These are phyloP conservation scores for Polypterus senegalus DNA, from an alignment of 2,113 vertebrate genomes.

Conservation along the genomic window DNA sequence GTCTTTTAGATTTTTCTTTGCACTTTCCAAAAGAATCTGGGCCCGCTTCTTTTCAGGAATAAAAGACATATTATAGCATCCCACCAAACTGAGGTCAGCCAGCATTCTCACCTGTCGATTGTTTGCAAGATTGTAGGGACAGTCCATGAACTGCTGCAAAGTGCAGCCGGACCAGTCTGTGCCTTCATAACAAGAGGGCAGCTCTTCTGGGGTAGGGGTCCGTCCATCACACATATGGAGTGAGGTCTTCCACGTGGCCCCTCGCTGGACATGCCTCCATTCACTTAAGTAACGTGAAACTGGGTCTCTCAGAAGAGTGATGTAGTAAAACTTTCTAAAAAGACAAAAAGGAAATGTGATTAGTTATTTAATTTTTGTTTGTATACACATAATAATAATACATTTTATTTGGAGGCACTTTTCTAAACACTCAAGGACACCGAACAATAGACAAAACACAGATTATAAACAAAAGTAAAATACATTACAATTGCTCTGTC, in stretches of 20 bases:
- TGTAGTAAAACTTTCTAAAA: conserved; percentile 94
- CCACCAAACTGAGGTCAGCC: conserved; percentile 89
- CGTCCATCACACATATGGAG: conserved; percentile 96
- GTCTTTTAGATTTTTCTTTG: conserved; percentile 93
- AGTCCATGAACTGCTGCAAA: conserved; percentile 97
- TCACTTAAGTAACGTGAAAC: conserved; percentile 96
- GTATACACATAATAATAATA: too few relatives aligned
- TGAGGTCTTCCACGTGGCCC: conserved; percentile 95
- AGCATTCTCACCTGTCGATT: conserved; percentile 95
- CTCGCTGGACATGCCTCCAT: conserved; percentile 91
- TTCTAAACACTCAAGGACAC: too few relatives aligned
- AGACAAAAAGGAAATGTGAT: conserved; percentile 15
- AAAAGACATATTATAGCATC: conserved; percentile 98
- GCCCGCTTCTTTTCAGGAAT: conserved; percentile 85
- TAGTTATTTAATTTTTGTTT: not conserved
- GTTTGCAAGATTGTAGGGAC: conserved; percentile 93
- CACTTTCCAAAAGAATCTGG: conserved; percentile 86
- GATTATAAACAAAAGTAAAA: too few relatives aligned
- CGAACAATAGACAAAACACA: too few relatives aligned
- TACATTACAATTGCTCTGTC: too few relatives aligned
- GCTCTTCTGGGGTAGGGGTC: conserved; percentile 86
- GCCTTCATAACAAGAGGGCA: conserved; percentile 92
- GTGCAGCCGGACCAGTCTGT: conserved; percentile 95
- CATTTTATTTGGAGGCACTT: too few relatives aligned
- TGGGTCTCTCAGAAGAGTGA: conserved; percentile 87